Base-by-base conservation (phyloP, 2,113 vertebrate genomes). In the Muntiacus muntjak region DNA sequence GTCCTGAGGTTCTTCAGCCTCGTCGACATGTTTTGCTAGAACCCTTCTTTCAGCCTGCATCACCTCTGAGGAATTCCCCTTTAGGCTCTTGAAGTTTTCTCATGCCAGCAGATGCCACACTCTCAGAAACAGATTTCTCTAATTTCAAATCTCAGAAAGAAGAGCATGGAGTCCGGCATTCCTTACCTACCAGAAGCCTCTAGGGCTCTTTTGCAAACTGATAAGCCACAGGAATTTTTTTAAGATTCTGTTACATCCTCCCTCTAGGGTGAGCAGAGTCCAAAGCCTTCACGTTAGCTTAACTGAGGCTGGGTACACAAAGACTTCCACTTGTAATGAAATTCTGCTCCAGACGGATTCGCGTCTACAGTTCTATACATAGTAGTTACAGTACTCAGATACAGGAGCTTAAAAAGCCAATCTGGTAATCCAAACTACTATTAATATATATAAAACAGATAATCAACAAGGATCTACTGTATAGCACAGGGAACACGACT, bases 101-200 rank as follows among this genome's bases (percentile, higher is more conserved):
- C 16, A 74, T 7, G 43, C 40, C 87, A 83, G 71, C 62, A 94
- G 82, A 54, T 40, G 19, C 17, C 74, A 91, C 62, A 67, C 55
- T 58, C 62, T 83, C 78, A 91, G 58, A 91, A 94, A 83, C 55
- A 88, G 76, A 26, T 78, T 78, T 96, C 43, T 93, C 76, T 94
- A 54, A 94, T 91, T 87, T 94, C 50, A 79, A 5, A 25, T 60
- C 64, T 28, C 74, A 40, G 33, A 33, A 95, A 71, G 36, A 94
- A 47, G 82, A 96, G 36, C n/a, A 23, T 60, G 55, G 67, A 12
- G 15, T 60, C 83, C 71, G 21, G 57, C n/a, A 83, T 10, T 52
- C 74, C 81, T 76, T 85, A 79, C 55, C 26, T 62, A 74, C 36
- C 17, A 55, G 40, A 64, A 93, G 50, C 33, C 83, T 57, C 57